Percentiles rank a stretch among this genome's conserved stretches.
Evolutionary conservation across 35 echinoderm and acorn worm genomes (phyloP).

Genomic region (Stichopus chloronotus): DNA sequence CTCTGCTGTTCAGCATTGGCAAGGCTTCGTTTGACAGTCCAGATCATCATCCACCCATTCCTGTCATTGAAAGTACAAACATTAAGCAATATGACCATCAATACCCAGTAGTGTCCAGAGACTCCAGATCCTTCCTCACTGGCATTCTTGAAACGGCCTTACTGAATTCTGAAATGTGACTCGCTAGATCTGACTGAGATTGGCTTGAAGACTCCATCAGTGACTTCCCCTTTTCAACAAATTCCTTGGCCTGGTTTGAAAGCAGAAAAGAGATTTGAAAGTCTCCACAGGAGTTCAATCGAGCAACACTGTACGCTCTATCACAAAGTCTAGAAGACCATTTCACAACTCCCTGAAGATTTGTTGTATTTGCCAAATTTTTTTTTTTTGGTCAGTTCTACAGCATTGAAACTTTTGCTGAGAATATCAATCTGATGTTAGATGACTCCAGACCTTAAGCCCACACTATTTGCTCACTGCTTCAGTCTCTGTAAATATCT

Average conservation of each 20-base stretch:
- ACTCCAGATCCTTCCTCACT: conserved; percentile 50
- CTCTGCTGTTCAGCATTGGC: not conserved
- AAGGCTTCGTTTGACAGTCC: not conserved
- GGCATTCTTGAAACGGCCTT: conserved; percentile 50
- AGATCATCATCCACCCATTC: not conserved
- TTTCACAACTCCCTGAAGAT: not conserved
- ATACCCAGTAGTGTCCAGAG: not conserved
- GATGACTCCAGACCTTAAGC: too few species aligned
- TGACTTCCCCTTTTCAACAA: conserved; percentile 68
- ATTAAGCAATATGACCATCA: not conserved
- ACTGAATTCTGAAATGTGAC: conserved; percentile 79
- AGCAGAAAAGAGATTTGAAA: conserved; percentile 8
- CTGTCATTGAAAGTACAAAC: not conserved
- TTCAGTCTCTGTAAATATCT: too few species aligned
- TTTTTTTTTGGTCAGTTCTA: not conserved
- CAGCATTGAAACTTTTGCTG: too few species aligned
- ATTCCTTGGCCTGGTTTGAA: conserved; percentile 73
- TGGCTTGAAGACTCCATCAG: conserved; percentile 52
- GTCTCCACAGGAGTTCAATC: not conserved
- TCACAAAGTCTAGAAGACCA: not conserved
- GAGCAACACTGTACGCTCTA: not conserved
- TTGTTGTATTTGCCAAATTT: not conserved
- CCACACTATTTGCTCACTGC: too few species aligned
- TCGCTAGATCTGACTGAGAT: conserved; percentile 48
- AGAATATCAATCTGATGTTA: too few species aligned